Conservation (phyloP, 2,888 invertebrate genomes). For the Aradus depressus region DNA sequence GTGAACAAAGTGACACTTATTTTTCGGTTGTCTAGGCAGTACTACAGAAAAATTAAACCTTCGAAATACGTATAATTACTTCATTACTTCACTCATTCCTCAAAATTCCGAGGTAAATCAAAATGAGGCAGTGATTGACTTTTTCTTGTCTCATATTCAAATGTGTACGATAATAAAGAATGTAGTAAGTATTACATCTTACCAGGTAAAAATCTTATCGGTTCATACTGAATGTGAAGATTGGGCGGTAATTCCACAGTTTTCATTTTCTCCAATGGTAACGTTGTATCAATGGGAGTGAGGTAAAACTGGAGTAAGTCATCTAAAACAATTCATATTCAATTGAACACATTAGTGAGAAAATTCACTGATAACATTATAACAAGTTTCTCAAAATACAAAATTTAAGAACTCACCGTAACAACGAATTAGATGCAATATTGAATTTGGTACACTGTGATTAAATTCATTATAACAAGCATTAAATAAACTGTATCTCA, state of each 20-base stretch:
- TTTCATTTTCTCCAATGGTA: slow-evolving; percentile 62
- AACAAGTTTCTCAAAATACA: not conserved
- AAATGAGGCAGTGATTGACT: not conserved
- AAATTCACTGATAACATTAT: not conserved
- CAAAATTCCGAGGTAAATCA: no score
- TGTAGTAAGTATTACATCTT: slow-evolving; percentile 19
- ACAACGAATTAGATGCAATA: slow-evolving; percentile 60
- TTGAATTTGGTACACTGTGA: slow-evolving; percentile 70
- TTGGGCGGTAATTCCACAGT: slow-evolving; percentile 69
- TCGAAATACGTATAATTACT: no score
- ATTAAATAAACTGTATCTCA: slow-evolving; percentile 57
- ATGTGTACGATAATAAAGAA: slow-evolving; percentile 18
- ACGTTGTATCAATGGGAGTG: slow-evolving; percentile 54
- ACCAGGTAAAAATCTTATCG: slow-evolving; percentile 75
- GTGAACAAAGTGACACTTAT: no score
- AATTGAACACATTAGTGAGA: not conserved
- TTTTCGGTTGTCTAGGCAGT: no score
- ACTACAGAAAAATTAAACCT: no score
- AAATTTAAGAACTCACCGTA: slow-evolving; percentile 42
- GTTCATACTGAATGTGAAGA: slow-evolving; percentile 70
- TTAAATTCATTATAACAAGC: slow-evolving; percentile 59
- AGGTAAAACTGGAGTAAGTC: slow-evolving; percentile 61
- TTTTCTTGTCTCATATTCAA: slow-evolving; percentile 4
- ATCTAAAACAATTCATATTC: slow-evolving; percentile 39
- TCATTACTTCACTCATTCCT: no score